phyloP scores from a whole-genome alignment of 2,113 vertebrate species.

The Epinephelus moara region DNA sequence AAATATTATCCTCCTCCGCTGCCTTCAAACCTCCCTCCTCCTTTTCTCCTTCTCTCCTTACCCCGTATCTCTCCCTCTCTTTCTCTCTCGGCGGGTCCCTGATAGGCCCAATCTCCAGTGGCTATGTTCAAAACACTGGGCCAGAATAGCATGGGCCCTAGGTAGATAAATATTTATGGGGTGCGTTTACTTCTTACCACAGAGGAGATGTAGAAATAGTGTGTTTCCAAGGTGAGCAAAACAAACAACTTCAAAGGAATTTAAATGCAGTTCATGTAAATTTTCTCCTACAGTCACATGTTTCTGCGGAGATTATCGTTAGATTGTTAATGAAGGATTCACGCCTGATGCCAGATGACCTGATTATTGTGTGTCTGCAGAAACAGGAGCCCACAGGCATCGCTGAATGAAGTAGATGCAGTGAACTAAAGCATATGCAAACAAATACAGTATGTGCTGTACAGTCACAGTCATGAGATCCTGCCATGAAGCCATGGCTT shows the following conservation, averaged over 20 bases:
- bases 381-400: slow-evolving; percentile 47
- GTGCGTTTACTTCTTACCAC: slow-evolving; percentile 73
- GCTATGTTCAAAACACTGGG: slow-evolving; percentile 78
- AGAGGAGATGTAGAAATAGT: slow-evolving; percentile 80
- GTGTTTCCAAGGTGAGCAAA: slow-evolving; percentile 83
- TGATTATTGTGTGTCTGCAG: slow-evolving; percentile 72
- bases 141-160: slow-evolving; percentile 77
- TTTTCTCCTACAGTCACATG: slow-evolving; percentile 67
- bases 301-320: slow-evolving; percentile 67
- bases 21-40: not conserved
- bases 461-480: not conserved
- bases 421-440: slow-evolving; percentile 20
- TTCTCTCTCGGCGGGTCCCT: slow-evolving; percentile 50
- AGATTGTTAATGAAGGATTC: slow-evolving; percentile 72
- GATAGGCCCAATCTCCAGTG: slow-evolving; percentile 79
- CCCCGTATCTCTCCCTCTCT: too few species aligned
- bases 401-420: not conserved
- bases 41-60: not conserved
- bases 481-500: slow-evolving; percentile 23
- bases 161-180: slow-evolving; percentile 84
- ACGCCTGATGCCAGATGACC: slow-evolving; percentile 68
- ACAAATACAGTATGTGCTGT: not conserved
- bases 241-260: slow-evolving; percentile 85
- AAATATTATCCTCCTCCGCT: slow-evolving; percentile 56
- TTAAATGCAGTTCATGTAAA: slow-evolving; percentile 79